Conservation (phyloP, 2,113 vertebrate genomes). For the Axis porcinus region DNA sequence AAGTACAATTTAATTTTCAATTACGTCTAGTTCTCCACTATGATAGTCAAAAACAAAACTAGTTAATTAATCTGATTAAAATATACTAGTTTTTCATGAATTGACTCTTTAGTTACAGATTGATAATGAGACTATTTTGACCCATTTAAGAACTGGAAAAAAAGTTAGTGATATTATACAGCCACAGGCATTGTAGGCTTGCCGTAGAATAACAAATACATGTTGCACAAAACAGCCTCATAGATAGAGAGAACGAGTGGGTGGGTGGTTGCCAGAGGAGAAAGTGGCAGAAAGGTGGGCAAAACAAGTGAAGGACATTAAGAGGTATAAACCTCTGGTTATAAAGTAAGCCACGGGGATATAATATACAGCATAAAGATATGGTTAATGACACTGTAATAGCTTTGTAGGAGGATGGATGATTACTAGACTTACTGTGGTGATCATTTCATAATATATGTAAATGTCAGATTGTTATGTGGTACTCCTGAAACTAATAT, state of each 20-base stretch:
- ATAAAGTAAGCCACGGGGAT: not conserved
- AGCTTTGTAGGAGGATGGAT: not conserved
- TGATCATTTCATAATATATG: not conserved
- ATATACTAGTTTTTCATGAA: not conserved
- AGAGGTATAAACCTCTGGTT: not conserved
- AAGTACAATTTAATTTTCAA: not conserved
- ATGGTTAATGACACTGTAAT: not conserved
- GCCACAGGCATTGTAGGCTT: not conserved
- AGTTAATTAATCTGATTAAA: not conserved
- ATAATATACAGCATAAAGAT: not conserved
- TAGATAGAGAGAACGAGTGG: not conserved
- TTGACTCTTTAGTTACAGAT: constrained; percentile 4
- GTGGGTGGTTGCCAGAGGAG: not conserved
- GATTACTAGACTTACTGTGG: not conserved
- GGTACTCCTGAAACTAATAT: not conserved
- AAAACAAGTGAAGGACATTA: not conserved
- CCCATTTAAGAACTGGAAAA: constrained; percentile 6
- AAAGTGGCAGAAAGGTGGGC: not conserved
- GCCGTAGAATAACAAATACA: not conserved
- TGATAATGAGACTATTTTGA: constrained; percentile 1
- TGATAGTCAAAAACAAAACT: not conserved
- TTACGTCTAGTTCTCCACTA: not conserved
- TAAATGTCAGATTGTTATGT: not conserved
- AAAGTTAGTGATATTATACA: not conserved
- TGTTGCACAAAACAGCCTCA: not conserved